These are phyloP conservation scores for Urocyon cinereoargenteus DNA, from an alignment of 2,797 vertebrate species.

Conservation along the genomic window DNA sequence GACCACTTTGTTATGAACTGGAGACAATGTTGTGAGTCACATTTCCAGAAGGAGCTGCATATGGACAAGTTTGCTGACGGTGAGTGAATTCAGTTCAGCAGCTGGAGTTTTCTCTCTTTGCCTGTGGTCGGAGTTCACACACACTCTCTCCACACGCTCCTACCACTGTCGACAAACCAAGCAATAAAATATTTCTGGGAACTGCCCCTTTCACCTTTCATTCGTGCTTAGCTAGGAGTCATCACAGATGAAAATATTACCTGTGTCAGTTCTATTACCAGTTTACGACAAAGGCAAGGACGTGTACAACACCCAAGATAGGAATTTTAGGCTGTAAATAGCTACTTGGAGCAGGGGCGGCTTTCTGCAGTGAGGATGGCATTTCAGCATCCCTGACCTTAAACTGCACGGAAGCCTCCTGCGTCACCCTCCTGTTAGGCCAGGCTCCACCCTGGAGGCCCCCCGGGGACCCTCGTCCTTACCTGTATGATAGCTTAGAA, in stretches of 20 bases:
- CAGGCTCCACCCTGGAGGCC: not conserved
- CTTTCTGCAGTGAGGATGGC: not conserved
- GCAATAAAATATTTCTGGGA: constrained; percentile 16
- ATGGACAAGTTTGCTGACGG: not conserved
- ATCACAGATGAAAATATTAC: constrained; percentile 24
- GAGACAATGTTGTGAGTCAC: not conserved
- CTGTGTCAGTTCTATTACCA: not conserved
- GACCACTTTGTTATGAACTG: not conserved
- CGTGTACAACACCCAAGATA: not conserved
- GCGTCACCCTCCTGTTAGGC: not conserved
- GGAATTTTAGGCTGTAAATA: not conserved
- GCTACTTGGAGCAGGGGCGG: not conserved
- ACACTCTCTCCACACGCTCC: not conserved
- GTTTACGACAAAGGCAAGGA: not conserved
- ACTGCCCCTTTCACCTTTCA: not conserved
- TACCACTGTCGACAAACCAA: not conserved
- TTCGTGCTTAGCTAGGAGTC: not conserved
- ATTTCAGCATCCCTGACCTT: not conserved
- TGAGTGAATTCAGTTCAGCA: not conserved
- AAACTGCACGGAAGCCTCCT: not conserved
- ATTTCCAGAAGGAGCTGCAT: not conserved
- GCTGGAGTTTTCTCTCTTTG: not conserved
- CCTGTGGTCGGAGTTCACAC: not conserved
- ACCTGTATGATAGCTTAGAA: not conserved
- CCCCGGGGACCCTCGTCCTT: not conserved